phyloP scores from a whole-genome alignment of 2,888 invertebrate genomes.

The Enoplolaimus lenunculus region DNA sequence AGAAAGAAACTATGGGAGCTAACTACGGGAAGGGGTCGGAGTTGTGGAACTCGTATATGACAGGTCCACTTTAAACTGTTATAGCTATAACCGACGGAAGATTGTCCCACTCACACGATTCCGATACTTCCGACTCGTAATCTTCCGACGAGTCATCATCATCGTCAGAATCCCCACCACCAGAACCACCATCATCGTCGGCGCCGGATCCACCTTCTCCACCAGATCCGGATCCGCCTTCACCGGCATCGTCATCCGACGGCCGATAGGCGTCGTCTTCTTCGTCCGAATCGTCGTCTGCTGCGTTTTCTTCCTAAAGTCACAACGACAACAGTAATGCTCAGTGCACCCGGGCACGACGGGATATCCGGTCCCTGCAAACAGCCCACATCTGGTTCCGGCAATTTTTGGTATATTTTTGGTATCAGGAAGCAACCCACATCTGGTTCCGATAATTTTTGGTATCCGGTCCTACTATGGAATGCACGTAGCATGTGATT shows the following conservation, averaged over 20 bases:
- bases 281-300: constrained; percentile 49
- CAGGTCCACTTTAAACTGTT: too few species aligned
- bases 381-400: neutral
- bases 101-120: constrained; percentile 22
- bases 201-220: too few species aligned
- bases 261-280: constrained; percentile 36
- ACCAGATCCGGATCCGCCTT: constrained; percentile 20
- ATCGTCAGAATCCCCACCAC: constrained; percentile 24
- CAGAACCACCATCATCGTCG: constrained; percentile 33
- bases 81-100: too few species aligned
- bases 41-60: too few species aligned
- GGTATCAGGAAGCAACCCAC: neutral
- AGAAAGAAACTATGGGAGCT: too few species aligned
- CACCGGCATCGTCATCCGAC: constrained; percentile 28
- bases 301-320: constrained; percentile 48
- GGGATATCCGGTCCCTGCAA: neutral
- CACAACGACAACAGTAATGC: neutral
- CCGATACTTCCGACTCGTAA: constrained; percentile 32
- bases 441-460: too few species aligned
- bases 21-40: too few species aligned
- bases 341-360: neutral
- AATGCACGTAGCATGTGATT: too few species aligned
- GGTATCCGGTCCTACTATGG: too few species aligned
- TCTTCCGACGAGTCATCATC: constrained; percentile 30
- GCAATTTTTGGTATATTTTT: too few species aligned